A percentile compares a stretch with the other conserved stretches of the same genome.
Conservation (phyloP, 2,888 invertebrate genomes). For the Noctuana brunneofusca region DNA sequence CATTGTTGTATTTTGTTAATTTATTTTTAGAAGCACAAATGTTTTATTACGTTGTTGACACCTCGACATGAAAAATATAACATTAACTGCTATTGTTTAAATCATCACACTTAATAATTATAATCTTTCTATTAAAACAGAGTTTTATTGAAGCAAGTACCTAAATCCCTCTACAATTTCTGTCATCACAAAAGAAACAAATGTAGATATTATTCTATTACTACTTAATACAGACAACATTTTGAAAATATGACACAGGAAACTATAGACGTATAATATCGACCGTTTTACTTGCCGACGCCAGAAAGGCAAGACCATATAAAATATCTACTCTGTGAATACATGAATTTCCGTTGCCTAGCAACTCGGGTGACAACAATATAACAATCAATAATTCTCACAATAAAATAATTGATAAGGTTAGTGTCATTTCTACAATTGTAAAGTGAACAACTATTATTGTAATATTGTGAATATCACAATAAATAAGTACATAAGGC, state of each 20-base stretch:
- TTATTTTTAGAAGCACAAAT: slow-evolving; percentile 80
- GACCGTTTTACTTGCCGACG: too few relatives aligned
- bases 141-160: slow-evolving; percentile 51
- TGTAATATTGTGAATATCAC: not conserved
- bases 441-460: not conserved
- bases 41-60: slow-evolving; percentile 79
- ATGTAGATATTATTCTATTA: too few relatives aligned
- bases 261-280: too few relatives aligned
- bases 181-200: too few relatives aligned
- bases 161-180: not conserved
- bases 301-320: too few relatives aligned
- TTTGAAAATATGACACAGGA: too few relatives aligned
- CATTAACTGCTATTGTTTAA: slow-evolving; percentile 77
- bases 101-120: slow-evolving; percentile 80
- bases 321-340: too few relatives aligned
- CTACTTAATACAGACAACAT: too few relatives aligned
- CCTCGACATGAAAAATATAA: slow-evolving; percentile 70
- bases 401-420: not conserved
- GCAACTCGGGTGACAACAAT: not conserved
- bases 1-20: slow-evolving; percentile 80
- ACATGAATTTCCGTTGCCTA: not conserved
- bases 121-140: slow-evolving; percentile 64
- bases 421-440: not conserved
- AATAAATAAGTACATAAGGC: not conserved
- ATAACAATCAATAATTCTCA: not conserved